A percentile compares a stretch with the other conserved stretches of the same genome.
Evolutionary conservation across 2,113 vertebrate species (phyloP).

Genomic region (Ageneiosus marmoratus): DNA sequence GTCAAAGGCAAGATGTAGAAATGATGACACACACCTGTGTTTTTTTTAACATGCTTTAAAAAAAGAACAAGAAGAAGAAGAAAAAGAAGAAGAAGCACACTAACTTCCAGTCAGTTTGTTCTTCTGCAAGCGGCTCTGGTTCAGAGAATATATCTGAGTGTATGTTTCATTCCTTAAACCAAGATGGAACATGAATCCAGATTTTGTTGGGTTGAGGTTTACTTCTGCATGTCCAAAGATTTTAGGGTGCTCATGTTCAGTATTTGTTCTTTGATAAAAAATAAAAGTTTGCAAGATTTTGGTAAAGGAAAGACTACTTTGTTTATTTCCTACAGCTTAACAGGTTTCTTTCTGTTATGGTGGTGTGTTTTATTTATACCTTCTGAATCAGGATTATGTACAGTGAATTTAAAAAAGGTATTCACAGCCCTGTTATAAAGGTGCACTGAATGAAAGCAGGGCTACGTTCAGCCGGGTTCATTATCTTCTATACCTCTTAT

Average conservation of each 20-base stretch:
- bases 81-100: not conserved
- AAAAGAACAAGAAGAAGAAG: too few species aligned
- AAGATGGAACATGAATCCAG: slow-evolving; percentile 24
- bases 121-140: slow-evolving; percentile 3
- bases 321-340: not conserved
- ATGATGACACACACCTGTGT: not conserved
- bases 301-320: not conserved
- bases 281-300: slow-evolving; percentile 40
- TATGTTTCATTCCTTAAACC: slow-evolving; percentile 9
- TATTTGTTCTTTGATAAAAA: slow-evolving; percentile 32
- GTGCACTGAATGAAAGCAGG: not conserved
- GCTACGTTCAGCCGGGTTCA: too few species aligned
- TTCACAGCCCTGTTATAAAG: not conserved
- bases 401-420: not conserved
- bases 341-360: not conserved
- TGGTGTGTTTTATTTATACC: not conserved
- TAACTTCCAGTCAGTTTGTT: not conserved
- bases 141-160: not conserved
- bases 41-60: not conserved
- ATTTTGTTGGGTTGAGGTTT: slow-evolving; percentile 54
- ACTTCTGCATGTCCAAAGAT: slow-evolving; percentile 62
- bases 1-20: not conserved
- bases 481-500: too few species aligned
- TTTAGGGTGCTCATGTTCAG: slow-evolving; percentile 54
- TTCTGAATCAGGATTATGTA: not conserved